Percentiles rank a stretch among this genome's conserved stretches.
These are phyloP conservation scores for Callorhinus ursinus DNA, from an alignment of 2,113 vertebrate genomes.

Conservation along the genomic window DNA sequence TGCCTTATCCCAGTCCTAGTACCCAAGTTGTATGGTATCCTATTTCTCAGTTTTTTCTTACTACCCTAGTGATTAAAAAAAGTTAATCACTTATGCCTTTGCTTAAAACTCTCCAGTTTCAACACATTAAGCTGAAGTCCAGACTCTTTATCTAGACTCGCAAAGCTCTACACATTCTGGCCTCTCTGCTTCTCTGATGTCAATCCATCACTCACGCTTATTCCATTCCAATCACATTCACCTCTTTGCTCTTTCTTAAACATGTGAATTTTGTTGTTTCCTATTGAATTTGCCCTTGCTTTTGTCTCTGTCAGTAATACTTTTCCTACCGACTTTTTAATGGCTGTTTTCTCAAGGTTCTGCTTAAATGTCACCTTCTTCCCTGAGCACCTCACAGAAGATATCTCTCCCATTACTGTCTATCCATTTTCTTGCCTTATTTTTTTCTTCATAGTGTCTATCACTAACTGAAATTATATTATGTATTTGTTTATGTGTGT, in stretches of 20 bases:
- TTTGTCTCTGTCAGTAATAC: not conserved
- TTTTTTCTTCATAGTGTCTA: not conserved
- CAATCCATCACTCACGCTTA: no score
- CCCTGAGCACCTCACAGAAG: not conserved
- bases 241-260: not conserved
- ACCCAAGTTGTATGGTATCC: not conserved
- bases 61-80: not conserved
- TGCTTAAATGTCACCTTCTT: not conserved
- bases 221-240: not conserved
- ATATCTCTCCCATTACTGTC: not conserved
- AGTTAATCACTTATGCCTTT: not conserved
- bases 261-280: not conserved
- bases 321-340: not conserved
- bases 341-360: not conserved
- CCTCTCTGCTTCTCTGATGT: not conserved
- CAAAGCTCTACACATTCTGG: not conserved
- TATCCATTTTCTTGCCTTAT: not conserved
- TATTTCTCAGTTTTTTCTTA: constrained; percentile 21
- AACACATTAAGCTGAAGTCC: not conserved
- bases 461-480: constrained; percentile 1
- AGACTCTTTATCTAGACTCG: not conserved
- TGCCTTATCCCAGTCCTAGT: not conserved
- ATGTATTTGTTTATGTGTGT: not conserved
- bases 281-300: not conserved
- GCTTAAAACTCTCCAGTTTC: not conserved